Evolutionary conservation across 2,888 invertebrate genomes (phyloP), one percentile per base, ranked within the genome.

Genomic region (Lycaena phlaeas): DNA sequence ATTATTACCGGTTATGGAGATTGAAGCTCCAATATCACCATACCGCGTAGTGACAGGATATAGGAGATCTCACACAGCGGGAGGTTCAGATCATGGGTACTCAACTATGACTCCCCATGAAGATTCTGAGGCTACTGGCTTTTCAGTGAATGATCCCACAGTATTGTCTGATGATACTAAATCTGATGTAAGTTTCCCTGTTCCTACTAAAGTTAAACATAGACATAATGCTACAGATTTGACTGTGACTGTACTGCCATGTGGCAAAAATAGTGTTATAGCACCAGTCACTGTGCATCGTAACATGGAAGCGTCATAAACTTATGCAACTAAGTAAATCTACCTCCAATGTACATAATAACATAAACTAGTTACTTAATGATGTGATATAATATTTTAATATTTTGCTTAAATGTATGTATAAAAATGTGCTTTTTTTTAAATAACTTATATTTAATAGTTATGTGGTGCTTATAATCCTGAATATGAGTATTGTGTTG

Each of bases 91-190:
- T 78, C 95, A 96, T 63, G 97, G 97, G 1, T 97, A 97, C 72
- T 95, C 95, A 2, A 95, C 95, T 0, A 95, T 95, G 95, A 95
- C 95, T 1, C 94, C 94, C 1, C 94, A 95, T 56, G 95, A 95
- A 60, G 95, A 95, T 62, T 93, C 93, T 1, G 94, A 95, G 63
- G 92, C 93, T 53, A 89, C 92, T 50, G 92, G 91, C 5, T 91
- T 92, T 53, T 92, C 90, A 12, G 85, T 90, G 5, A 87, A 89
- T 36, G 91, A 90, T 55, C 88, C 90, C 0, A 77, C 87, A 26
- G 71, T 90, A 46, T 54, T 82, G 41, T 82, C 82, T 31, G 82
- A 88, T 54, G 84, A 84, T 45, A 82, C 84, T 0, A 81, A 81
- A 45, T 84, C 84, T 54, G 67, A 88, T 73, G 59, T 87, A 64